Conservation (phyloP, 2,797 vertebrate species). For the Petrocephalus sullivani region DNA sequence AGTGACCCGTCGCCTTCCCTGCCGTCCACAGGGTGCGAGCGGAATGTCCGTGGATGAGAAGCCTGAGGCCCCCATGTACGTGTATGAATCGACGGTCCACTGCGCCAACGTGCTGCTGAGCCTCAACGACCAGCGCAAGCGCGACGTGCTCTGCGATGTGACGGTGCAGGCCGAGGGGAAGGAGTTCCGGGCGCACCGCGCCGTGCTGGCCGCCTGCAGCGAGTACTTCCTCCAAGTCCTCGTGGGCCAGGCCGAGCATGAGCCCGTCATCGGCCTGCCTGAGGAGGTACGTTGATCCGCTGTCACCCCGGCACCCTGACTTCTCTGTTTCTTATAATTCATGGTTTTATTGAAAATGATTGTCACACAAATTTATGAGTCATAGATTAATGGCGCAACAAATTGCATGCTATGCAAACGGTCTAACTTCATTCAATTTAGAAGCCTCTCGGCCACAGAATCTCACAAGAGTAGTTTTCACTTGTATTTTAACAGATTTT, state of each 20-base stretch:
- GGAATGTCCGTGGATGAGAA: conserved; percentile 82
- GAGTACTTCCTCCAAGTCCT: conserved; percentile 90
- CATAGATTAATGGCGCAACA: not conserved
- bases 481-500: not conserved
- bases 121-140: conserved; percentile 91
- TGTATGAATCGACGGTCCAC: conserved; percentile 95
- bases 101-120: conserved; percentile 91
- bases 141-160: conserved; percentile 90
- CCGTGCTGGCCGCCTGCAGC: conserved; percentile 88
- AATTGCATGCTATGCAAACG: not conserved
- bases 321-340: not conserved
- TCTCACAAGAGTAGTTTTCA: not conserved
- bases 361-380: not conserved
- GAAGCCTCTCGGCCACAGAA: not conserved
- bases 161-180: conserved; percentile 84
- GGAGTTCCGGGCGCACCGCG: conserved; percentile 86
- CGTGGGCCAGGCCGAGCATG: conserved; percentile 72
- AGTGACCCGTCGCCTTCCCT: no score
- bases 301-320: not conserved
- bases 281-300: conserved; percentile 71
- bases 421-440: not conserved
- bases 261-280: conserved; percentile 84
- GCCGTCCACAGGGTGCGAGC: conserved; percentile 67
- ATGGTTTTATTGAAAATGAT: not conserved
- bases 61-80: conserved; percentile 85